A percentile compares a stretch with the other conserved stretches of the same genome.
Evolutionary conservation across 2,113 vertebrate genomes (phyloP).

Genomic region (Protobothrops mucrosquamatus): DNA sequence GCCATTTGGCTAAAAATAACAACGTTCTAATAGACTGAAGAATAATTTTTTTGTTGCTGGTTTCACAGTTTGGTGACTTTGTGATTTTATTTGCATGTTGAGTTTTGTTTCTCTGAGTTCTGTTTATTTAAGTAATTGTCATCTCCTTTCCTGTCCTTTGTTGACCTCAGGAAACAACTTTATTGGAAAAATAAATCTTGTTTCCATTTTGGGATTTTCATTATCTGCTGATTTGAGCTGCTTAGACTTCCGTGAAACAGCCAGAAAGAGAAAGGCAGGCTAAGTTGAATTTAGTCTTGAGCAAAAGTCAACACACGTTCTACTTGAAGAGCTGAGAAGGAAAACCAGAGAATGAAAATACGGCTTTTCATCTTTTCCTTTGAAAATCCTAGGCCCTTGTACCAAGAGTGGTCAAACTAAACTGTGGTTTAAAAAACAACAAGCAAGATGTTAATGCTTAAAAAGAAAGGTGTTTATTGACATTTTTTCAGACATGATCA

Average conservation of each 20-base stretch:
- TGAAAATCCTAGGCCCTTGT: neutral
- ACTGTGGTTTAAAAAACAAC: conserved; percentile 21
- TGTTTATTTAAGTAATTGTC: conserved; percentile 62
- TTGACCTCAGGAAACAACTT: conserved; percentile 68
- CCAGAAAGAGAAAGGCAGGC: conserved; percentile 23
- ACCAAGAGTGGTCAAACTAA: conserved; percentile 18
- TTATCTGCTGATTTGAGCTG: conserved; percentile 52
- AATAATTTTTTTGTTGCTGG: conserved; percentile 15
- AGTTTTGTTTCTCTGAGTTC: conserved; percentile 41
- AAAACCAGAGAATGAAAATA: conserved; percentile 40
- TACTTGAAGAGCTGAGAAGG: neutral
- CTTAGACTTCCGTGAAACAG: conserved; percentile 48
- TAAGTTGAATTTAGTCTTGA: conserved; percentile 46
- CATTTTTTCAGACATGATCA: conserved; percentile 41
- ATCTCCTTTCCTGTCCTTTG: conserved; percentile 67
- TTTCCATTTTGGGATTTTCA: conserved; percentile 65
- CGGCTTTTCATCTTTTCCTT: neutral
- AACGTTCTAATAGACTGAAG: conserved; percentile 26
- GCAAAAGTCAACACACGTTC: conserved; percentile 40
- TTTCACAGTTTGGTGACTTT: conserved; percentile 12
- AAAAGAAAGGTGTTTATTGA: conserved; percentile 43
- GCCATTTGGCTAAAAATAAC: conserved; percentile 35
- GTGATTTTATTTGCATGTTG: neutral
- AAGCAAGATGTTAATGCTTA: conserved; percentile 19
- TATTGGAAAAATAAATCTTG: conserved; percentile 30